Conservation (phyloP, 1,140 invertebrate genomes). For the Streblospio benedicti region DNA sequence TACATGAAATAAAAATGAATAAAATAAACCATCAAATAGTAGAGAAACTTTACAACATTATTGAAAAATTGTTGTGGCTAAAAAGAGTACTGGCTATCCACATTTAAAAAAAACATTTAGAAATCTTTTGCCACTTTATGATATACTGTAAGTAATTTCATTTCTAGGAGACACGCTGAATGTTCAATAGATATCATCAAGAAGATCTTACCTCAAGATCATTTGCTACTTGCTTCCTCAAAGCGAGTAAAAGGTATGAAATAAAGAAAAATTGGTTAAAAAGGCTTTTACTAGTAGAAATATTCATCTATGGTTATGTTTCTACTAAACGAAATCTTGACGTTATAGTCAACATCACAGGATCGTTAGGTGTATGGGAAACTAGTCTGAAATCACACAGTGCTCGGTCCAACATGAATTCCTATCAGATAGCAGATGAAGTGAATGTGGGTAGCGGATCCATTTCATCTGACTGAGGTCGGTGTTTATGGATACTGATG, state of each 20-base stretch:
- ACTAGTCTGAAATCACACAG: too few relatives aligned
- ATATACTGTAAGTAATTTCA: slow-evolving; percentile 6
- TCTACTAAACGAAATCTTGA: too few relatives aligned
- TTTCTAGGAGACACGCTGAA: slow-evolving; percentile 63
- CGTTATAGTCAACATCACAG: too few relatives aligned
- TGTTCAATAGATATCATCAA: slow-evolving; percentile 73
- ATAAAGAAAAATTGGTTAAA: neutral
- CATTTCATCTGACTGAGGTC: too few relatives aligned
- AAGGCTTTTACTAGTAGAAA: too few relatives aligned
- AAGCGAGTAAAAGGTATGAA: slow-evolving; percentile 66
- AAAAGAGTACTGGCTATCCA: neutral
- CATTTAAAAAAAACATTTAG: neutral
- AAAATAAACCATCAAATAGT: neutral
- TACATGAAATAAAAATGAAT: neutral
- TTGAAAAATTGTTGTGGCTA: neutral
- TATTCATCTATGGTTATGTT: too few relatives aligned
- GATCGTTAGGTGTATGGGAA: too few relatives aligned
- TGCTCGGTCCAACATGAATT: too few relatives aligned
- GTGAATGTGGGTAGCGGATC: too few relatives aligned
- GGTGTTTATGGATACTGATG: too few relatives aligned
- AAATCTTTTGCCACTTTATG: neutral
- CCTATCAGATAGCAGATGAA: too few relatives aligned
- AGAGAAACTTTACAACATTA: neutral
- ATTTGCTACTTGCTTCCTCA: slow-evolving; percentile 75
- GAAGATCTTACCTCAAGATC: slow-evolving; percentile 66